Evolutionary conservation across 2,797 vertebrate genomes (phyloP).

Genomic region (Falco novaeseelandiae): DNA sequence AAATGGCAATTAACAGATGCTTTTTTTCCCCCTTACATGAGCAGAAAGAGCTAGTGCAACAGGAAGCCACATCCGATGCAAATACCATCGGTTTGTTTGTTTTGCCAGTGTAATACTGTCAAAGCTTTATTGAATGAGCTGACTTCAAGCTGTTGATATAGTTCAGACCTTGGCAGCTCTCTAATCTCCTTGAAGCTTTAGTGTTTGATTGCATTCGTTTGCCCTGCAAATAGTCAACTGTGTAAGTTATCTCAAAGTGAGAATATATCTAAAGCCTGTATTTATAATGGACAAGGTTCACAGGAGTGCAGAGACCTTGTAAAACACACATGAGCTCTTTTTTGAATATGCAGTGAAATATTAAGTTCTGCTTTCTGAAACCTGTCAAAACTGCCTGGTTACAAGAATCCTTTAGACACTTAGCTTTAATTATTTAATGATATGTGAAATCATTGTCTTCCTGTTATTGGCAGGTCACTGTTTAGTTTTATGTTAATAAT

Average conservation of each 20-base stretch:
- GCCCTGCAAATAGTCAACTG: slow-evolving; percentile 79
- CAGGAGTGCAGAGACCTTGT: slow-evolving; percentile 54
- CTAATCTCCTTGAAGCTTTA: slow-evolving; percentile 78
- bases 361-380: neutral
- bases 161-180: slow-evolving; percentile 78
- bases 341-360: slow-evolving; percentile 33
- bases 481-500: neutral
- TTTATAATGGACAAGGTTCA: slow-evolving; percentile 74
- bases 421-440: slow-evolving; percentile 25
- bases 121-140: slow-evolving; percentile 73
- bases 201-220: slow-evolving; percentile 79
- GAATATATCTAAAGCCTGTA: slow-evolving; percentile 70
- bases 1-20: neutral
- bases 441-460: neutral
- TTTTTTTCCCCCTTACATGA: neutral
- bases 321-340: slow-evolving; percentile 27
- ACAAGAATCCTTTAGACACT: neutral
- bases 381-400: neutral
- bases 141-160: slow-evolving; percentile 78
- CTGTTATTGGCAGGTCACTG: neutral
- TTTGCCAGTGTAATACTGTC: slow-evolving; percentile 72
- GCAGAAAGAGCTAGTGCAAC: neutral
- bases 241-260: slow-evolving; percentile 76
- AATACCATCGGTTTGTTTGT: slow-evolving; percentile 56
- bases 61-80: neutral